Percentiles rank a stretch among this genome's conserved stretches.
phyloP scores from a whole-genome alignment of 1,140 invertebrate genomes.

The Aculops lycopersici region DNA sequence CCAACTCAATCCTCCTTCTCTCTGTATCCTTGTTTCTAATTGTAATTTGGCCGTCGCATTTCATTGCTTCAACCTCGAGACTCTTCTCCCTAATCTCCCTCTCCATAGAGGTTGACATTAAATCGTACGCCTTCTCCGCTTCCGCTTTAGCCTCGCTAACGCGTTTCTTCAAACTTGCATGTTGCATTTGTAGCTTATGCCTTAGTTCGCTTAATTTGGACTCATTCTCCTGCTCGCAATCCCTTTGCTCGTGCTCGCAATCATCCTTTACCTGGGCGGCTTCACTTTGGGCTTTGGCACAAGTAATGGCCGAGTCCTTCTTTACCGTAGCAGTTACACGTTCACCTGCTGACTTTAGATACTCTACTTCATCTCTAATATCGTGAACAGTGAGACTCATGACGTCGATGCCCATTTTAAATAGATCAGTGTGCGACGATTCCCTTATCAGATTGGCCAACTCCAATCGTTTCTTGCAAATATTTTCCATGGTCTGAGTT shows the following conservation, averaged over 20 bases:
- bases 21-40: background rate
- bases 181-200: too few species aligned
- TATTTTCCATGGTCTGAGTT: conserved; percentile 84
- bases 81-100: background rate
- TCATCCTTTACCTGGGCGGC: too few species aligned
- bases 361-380: conserved; percentile 81
- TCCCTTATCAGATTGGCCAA: conserved; percentile 80
- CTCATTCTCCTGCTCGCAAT: too few species aligned
- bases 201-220: too few species aligned
- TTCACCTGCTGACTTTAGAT: conserved; percentile 68
- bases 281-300: conserved; percentile 78
- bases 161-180: too few species aligned
- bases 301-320: conserved; percentile 72
- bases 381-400: conserved; percentile 93
- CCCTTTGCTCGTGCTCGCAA: too few species aligned
- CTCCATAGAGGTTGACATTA: background rate
- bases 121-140: background rate
- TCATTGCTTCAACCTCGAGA: background rate
- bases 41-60: background rate
- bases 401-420: conserved; percentile 86
- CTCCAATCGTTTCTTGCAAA: conserved; percentile 83
- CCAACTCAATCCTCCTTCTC: background rate
- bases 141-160: background rate
- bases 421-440: conserved; percentile 79
- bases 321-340: conserved; percentile 71